A percentile compares a stretch with the other conserved stretches of the same genome.
phyloP scores from a whole-genome alignment of 2,888 invertebrate genomes.

The Lomographa bimaculata region DNA sequence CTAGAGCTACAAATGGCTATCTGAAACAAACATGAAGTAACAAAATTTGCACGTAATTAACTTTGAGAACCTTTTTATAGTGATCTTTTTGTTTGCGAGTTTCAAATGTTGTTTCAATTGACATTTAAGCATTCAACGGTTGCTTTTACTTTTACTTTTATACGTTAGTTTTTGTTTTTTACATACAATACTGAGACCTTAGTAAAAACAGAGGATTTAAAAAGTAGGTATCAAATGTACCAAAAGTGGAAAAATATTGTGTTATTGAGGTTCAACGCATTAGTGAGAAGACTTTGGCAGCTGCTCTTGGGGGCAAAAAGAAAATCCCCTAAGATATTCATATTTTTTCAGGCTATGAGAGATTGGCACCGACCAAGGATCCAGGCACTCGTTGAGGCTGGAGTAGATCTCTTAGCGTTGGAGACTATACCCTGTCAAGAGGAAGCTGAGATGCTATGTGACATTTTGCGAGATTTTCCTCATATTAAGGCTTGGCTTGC shows the following conservation, averaged over 20 bases:
- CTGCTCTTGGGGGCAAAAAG: too few species aligned
- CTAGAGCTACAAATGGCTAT: constrained; percentile 69
- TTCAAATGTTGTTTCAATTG: constrained; percentile 7
- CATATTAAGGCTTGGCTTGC: constrained; percentile 92
- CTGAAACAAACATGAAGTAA: constrained; percentile 54
- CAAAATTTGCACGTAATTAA: constrained; percentile 40
- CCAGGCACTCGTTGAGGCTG: constrained; percentile 89
- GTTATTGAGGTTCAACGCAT: too few species aligned
- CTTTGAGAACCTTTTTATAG: constrained; percentile 34
- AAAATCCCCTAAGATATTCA: too few species aligned
- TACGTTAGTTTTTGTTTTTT: too few species aligned
- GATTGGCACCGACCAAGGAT: constrained; percentile 95
- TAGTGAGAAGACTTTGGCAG: too few species aligned
- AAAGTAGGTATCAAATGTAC: too few species aligned
- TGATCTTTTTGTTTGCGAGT: constrained; percentile 19
- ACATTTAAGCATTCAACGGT: not conserved
- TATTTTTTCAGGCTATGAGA: constrained; percentile 81
- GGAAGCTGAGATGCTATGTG: constrained; percentile 93
- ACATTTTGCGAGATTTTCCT: constrained; percentile 91
- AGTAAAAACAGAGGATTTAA: too few species aligned
- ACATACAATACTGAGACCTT: too few species aligned
- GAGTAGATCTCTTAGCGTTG: constrained; percentile 93
- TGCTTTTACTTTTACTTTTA: not conserved
- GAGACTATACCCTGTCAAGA: constrained; percentile 96
- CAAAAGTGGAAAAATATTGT: too few species aligned